phyloP scores from a whole-genome alignment of 1,140 invertebrate genomes.

The Drosophila prosaltans region DNA sequence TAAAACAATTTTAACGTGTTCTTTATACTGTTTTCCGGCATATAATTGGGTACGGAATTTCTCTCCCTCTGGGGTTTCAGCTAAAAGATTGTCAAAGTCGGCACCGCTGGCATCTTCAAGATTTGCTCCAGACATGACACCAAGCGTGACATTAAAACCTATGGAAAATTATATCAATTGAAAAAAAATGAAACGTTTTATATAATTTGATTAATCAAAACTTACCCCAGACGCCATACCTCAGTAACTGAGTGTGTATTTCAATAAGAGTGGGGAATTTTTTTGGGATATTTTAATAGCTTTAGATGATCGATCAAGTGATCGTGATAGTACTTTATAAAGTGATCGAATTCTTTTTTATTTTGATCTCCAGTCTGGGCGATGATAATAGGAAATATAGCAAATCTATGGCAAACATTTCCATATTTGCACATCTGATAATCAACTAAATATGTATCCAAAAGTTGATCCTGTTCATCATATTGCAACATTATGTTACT shows the following conservation, averaged over 20 bases:
- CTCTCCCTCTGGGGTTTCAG: conserved; percentile 23
- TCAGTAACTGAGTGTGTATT: conserved; percentile 46
- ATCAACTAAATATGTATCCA: conserved; percentile 58
- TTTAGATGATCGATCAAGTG: conserved; percentile 48
- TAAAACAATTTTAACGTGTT: conserved; percentile 41
- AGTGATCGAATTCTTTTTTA: conserved; percentile 57
- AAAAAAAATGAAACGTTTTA: conserved; percentile 19
- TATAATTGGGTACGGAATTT: conserved; percentile 41
- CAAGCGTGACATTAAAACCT: conserved; percentile 27
- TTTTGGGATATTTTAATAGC: conserved; percentile 46
- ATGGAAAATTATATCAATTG: conserved; percentile 1
- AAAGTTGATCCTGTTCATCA: conserved; percentile 61
- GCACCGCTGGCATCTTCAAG: conserved; percentile 36
- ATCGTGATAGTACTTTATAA: conserved; percentile 58
- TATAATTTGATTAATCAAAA: conserved; percentile 23
- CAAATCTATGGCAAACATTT: conserved; percentile 56
- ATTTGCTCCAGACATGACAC: conserved; percentile 40
- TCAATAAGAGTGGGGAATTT: conserved; percentile 43
- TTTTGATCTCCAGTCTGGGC: conserved; percentile 44
- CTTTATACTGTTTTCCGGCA: conserved; percentile 41
- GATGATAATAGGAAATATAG: conserved; percentile 60
- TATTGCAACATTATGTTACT: conserved; percentile 87
- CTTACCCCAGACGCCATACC: conserved; percentile 45
- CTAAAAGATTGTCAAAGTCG: conserved; percentile 42
- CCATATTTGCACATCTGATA: conserved; percentile 61